Conservation (phyloP, 1,140 invertebrate genomes). For the Lethrus apterus region DNA sequence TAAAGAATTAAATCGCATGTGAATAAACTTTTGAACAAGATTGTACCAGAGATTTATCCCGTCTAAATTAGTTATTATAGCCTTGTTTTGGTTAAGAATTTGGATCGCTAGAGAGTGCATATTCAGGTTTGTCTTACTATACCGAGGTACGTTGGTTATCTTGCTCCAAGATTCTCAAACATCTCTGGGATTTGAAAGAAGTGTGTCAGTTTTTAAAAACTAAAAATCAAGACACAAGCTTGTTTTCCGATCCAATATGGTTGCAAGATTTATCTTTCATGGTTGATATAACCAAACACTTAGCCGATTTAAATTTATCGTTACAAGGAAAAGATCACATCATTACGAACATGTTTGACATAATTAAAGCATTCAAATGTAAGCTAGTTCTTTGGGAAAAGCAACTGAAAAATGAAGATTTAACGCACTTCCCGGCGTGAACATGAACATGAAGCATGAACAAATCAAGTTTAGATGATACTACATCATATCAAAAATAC, state of each 20-base stretch:
- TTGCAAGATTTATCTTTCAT: conserved; percentile 16
- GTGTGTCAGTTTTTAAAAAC: conserved; percentile 17
- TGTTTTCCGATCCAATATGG: conserved; percentile 14
- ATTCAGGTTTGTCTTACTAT: conserved; percentile 17
- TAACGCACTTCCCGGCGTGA: conserved; percentile 4
- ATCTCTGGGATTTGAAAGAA: conserved; percentile 18
- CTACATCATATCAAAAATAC: conserved; percentile 9
- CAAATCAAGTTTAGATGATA: conserved; percentile 7
- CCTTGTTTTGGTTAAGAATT: no score
- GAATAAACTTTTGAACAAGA: no score
- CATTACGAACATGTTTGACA: conserved; percentile 12
- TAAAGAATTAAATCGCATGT: no score
- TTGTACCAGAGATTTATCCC: no score
- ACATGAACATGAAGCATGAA: conserved; percentile 10
- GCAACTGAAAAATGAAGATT: not conserved
- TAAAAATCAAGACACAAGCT: conserved; percentile 14
- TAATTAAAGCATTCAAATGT: conserved; percentile 18
- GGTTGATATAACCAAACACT: conserved; percentile 17
- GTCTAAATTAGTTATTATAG: no score
- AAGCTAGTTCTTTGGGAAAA: conserved; percentile 18
- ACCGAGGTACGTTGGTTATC: conserved; percentile 17
- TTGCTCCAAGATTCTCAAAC: conserved; percentile 19
- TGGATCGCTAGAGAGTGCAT: conserved; percentile 12
- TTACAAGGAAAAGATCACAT: conserved; percentile 12
- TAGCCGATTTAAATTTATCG: conserved; percentile 14